Base-by-base conservation (phyloP, 2,797 vertebrate genomes). In the Muscicapa striata region DNA sequence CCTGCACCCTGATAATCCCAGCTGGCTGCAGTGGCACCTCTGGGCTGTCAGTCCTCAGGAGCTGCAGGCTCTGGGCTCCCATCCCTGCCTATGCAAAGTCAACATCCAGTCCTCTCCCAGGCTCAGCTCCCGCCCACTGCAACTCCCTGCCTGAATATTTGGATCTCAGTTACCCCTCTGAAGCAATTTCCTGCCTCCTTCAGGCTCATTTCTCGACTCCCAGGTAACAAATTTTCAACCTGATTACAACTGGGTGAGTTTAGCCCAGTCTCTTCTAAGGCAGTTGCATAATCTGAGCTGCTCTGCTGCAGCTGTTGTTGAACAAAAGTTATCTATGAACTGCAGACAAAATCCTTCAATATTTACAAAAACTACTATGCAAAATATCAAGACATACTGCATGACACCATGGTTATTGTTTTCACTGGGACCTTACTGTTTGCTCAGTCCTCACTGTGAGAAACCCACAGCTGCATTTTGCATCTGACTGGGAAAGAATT, bases 121-220 rank as follows among this genome's bases (percentile, higher is more conserved):
- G 63, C 92, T 82, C 32, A 51, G 45, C 79, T 68, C 87, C 74
- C 12, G 0, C 80, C 58, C 29, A 5, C 75, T 84, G 74, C 82
- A 82, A 15, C 81, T 75, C 78, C 73, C 85, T 48, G 73, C 75
- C 68, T 23, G 23, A 36, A 29, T 63, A 9, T 55, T 57, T 83
- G 80, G 67, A 76, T 76, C 93, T 93, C 90, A 67, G 73, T 67
- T 89, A 66, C 63, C 77, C 49, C 69, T 88, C 61, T 79, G 92
- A 82, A 97, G 84, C 94, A 95, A 91, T 96, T 94, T 95, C 93
- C 95, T 96, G 91, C 43, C 29, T 78, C 54, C 62, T 75, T 20
- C 83, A 85, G 57, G 74, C 64, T 95, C 95, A 76, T 83, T 93
- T 93, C 90, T 95, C 84, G 95, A 61, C 66, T 64, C 92, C 57